These are phyloP conservation scores for Eueides isabella DNA, from an alignment of 1,140 invertebrate species.

Conservation along the genomic window DNA sequence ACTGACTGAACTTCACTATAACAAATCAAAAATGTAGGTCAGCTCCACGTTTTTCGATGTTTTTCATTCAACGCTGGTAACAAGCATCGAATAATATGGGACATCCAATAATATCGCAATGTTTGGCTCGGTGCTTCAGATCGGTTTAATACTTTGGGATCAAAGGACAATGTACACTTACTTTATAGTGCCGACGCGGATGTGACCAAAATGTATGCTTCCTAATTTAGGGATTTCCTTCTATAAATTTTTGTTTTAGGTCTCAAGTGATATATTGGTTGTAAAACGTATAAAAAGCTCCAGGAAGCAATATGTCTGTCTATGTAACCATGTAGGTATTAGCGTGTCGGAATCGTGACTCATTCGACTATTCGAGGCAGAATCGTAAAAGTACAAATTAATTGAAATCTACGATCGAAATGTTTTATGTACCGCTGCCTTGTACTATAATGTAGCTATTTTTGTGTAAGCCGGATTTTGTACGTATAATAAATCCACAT, in stretches of 20 bases:
- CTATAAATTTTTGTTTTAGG: not conserved
- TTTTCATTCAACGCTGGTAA: not conserved
- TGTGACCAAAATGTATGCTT: not conserved
- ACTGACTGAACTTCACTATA: not conserved
- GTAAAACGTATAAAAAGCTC: not conserved
- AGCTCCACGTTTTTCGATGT: not conserved
- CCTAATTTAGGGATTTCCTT: not conserved
- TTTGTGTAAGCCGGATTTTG: not conserved
- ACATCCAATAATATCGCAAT: slow-evolving; percentile 22
- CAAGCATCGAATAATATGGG: not conserved
- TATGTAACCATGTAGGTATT: not conserved
- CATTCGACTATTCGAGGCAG: not conserved
- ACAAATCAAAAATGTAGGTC: not conserved
- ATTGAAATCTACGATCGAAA: slow-evolving; percentile 13
- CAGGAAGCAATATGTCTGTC: slow-evolving; percentile 2
- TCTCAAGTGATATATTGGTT: slow-evolving; percentile 5
- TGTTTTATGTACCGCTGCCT: slow-evolving; percentile 2
- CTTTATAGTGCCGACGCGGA: slow-evolving; percentile 14
- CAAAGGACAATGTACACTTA: slow-evolving; percentile 11
- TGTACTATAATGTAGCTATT: slow-evolving; percentile 13
- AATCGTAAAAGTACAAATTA: slow-evolving; percentile 11
- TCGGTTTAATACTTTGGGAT: slow-evolving; percentile 6
- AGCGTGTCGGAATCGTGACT: slow-evolving; percentile 1
- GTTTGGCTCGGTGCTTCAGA: not conserved
- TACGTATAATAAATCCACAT: not conserved